phyloP scores from a whole-genome alignment of 1,140 invertebrate genomes.

The Hylaeus anthracinus region DNA sequence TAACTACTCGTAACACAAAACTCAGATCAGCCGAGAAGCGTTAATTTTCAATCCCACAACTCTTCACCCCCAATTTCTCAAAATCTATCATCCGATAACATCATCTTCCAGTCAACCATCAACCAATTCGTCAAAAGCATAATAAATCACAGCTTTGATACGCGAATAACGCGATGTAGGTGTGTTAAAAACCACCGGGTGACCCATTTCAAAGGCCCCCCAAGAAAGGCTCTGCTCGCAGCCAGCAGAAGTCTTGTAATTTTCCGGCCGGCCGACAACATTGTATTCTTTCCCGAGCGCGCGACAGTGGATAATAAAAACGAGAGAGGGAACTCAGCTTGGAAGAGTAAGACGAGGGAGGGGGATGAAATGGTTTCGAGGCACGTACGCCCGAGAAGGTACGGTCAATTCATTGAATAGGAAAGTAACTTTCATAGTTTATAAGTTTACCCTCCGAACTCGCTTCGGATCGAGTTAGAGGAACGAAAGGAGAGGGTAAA shows the following conservation, averaged over 20 bases:
- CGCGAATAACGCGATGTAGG: neutral
- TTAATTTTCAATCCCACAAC: too few relatives aligned
- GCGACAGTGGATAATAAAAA: slow-evolving; percentile 44
- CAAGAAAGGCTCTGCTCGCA: too few relatives aligned
- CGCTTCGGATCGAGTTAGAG: slow-evolving; percentile 35
- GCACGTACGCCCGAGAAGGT: slow-evolving; percentile 42
- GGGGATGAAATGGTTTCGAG: slow-evolving; percentile 49
- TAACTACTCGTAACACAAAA: neutral
- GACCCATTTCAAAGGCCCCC: neutral
- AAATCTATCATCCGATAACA: too few relatives aligned
- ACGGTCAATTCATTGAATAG: slow-evolving; percentile 66
- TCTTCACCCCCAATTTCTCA: too few relatives aligned
- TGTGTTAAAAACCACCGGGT: neutral
- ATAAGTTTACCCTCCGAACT: slow-evolving; percentile 56
- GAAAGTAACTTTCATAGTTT: slow-evolving; percentile 66
- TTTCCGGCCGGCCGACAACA: slow-evolving; percentile 45
- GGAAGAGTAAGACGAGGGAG: neutral
- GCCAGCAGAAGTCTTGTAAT: slow-evolving; percentile 51
- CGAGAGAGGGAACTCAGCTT: neutral
- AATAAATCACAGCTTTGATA: neutral
- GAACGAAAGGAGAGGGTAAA: neutral
- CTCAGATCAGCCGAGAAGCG: too few relatives aligned
- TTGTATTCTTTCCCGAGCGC: slow-evolving; percentile 48
- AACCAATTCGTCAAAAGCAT: neutral
- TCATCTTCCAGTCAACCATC: too few relatives aligned